Evolutionary conservation across 2,113 vertebrate species (phyloP).

Genomic region (Tenrec ecaudatus): DNA sequence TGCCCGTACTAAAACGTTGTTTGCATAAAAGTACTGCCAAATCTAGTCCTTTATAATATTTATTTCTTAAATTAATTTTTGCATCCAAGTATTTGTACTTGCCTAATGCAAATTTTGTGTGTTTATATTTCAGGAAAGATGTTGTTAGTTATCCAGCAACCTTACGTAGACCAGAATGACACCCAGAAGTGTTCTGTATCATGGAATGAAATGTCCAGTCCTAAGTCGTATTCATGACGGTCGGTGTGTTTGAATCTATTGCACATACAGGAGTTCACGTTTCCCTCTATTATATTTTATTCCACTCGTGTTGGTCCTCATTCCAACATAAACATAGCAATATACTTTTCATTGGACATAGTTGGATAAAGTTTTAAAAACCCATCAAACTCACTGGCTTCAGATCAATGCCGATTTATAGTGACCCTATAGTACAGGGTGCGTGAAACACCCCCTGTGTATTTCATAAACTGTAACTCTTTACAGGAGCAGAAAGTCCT

Average conservation of each 20-base stretch:
- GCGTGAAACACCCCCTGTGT: no score
- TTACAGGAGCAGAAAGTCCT: no score
- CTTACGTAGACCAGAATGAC: neutral
- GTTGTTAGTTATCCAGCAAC: neutral
- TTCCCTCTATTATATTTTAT: neutral
- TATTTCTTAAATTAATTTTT: constrained; percentile 1
- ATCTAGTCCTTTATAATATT: neutral
- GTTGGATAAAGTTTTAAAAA: neutral
- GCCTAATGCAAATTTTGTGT: neutral
- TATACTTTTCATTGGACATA: neutral
- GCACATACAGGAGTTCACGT: neutral
- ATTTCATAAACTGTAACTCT: no score
- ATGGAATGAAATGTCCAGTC: neutral
- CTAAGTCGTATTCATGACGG: neutral
- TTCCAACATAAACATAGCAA: neutral
- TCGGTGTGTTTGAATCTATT: neutral
- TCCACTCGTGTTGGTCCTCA: neutral
- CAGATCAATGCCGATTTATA: no score
- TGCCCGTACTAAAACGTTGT: neutral
- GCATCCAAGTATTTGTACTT: neutral
- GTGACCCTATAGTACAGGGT: no score
- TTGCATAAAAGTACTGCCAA: constrained; percentile 54
- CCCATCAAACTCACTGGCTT: no score
- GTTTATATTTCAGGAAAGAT: neutral
- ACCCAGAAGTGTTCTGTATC: no score